Evolutionary conservation across 1,140 invertebrate species (phyloP), one percentile per base, ranked within the genome.

Genomic region (Meloidogyne exigua): DNA sequence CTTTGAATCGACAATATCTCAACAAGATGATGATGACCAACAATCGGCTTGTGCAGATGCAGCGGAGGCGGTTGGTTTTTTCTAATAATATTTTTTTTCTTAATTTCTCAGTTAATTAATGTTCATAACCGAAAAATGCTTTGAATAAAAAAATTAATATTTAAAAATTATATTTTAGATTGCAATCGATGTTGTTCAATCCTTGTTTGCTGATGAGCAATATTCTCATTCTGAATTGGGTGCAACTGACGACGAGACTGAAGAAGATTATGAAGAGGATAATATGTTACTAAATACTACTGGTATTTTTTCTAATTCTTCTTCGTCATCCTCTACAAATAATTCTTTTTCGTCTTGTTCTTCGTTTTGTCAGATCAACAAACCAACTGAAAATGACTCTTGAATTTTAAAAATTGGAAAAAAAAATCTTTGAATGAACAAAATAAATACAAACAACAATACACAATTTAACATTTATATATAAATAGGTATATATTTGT

Each of bases 181-280:
- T 23, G 76, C 74, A 32, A 65, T 18, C 57, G 74, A 72, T 65
- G 76, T 77, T 18, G 75, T 77, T 25, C 25, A 49, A 23, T 76
- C 71, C 3, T 26, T 78, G 21, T 78, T 78, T 62, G 39, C 26
- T 23, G 70, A 72, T 74, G 74, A 76, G 2, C 44, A 75, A n/a
- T 70, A 63, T 57, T 28, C 32, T 21, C 36, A 76, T 26, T 28
- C 65, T 1, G 44, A 69, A 10, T 65, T 69, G 21, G 44, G 65
- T 23, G 44, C 62, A 44, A 44, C 68, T 65, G 75, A 76, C 7
- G 66, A 71, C 63, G 75, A 76, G 75, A 26, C 49, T 57, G 49
- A 57, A 57, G 49, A 57, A n/a, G 49, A 57, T n/a, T 18, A 57
- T 18, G 44, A 49, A 49, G 44, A 49, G 5, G 18, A 57, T 49